Evolutionary conservation across 1,140 invertebrate species (phyloP).

Genomic region (Micrasema longulum): DNA sequence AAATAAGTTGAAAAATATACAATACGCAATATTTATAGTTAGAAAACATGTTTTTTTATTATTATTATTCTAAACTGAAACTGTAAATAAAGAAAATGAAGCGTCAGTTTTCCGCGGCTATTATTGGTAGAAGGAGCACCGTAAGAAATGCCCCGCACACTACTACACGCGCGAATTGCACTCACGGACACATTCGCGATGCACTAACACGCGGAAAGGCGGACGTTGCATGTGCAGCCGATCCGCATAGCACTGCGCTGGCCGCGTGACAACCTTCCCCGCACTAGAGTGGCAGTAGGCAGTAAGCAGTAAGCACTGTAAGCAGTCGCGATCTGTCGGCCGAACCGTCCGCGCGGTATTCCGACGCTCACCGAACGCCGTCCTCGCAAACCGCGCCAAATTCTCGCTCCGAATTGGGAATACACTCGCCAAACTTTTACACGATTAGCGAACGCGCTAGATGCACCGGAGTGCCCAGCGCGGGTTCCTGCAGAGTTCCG

Average conservation of each 20-base stretch:
- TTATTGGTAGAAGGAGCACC: not conserved
- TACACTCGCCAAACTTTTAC: not conserved
- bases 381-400: conserved; percentile 8
- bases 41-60: too few species aligned
- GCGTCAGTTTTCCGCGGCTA: too few species aligned
- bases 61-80: too few species aligned
- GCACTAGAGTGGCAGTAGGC: too few species aligned
- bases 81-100: too few species aligned
- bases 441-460: not conserved
- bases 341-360: conserved; percentile 28
- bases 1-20: too few species aligned
- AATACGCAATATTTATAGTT: too few species aligned
- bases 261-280: conserved; percentile 35
- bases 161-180: conserved; percentile 12
- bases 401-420: not conserved
- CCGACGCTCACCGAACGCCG: conserved; percentile 4
- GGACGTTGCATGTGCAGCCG: conserved; percentile 35
- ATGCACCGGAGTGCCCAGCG: not conserved
- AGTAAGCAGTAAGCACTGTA: too few species aligned
- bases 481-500: not conserved
- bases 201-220: conserved; percentile 1
- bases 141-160: conserved; percentile 25
- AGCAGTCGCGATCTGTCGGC: conserved; percentile 32
- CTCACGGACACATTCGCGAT: conserved; percentile 58
- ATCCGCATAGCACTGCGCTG: conserved; percentile 26